phyloP scores from a whole-genome alignment of 2,888 invertebrate genomes.

The Ophion ventricosus region DNA sequence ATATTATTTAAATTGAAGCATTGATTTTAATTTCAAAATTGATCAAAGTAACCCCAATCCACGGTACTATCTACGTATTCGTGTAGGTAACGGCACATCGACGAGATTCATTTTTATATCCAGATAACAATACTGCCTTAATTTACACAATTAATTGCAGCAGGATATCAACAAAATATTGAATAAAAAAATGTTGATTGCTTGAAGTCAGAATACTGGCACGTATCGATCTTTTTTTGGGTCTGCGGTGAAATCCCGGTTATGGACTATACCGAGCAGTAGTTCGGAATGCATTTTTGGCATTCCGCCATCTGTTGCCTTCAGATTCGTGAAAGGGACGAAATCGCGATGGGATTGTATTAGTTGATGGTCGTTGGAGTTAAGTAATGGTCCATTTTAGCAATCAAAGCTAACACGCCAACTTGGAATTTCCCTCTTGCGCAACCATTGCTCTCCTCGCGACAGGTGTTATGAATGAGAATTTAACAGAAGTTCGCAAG shows the following conservation, averaged over 20 bases:
- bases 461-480: constrained; percentile 81
- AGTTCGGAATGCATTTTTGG: constrained; percentile 46
- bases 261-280: constrained; percentile 18
- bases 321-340: constrained; percentile 9
- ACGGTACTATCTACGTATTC: too few relatives aligned
- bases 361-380: constrained; percentile 9
- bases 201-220: neutral
- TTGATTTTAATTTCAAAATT: too few relatives aligned
- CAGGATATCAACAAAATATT: neutral
- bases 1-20: too few relatives aligned
- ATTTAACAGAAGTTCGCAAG: constrained; percentile 78
- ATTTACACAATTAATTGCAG: neutral
- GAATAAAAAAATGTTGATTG: too few relatives aligned
- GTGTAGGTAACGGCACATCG: neutral
- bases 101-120: too few relatives aligned
- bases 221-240: neutral
- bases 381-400: constrained; percentile 36
- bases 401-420: constrained; percentile 64
- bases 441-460: constrained; percentile 44
- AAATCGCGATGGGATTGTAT: constrained; percentile 8
- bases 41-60: too few relatives aligned
- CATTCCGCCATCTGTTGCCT: constrained; percentile 26
- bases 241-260: constrained; percentile 33
- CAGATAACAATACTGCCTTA: too few relatives aligned
- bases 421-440: constrained; percentile 23